Evolutionary conservation across 2,797 vertebrate genomes (phyloP).

Genomic region (Clarias laeviceps): DNA sequence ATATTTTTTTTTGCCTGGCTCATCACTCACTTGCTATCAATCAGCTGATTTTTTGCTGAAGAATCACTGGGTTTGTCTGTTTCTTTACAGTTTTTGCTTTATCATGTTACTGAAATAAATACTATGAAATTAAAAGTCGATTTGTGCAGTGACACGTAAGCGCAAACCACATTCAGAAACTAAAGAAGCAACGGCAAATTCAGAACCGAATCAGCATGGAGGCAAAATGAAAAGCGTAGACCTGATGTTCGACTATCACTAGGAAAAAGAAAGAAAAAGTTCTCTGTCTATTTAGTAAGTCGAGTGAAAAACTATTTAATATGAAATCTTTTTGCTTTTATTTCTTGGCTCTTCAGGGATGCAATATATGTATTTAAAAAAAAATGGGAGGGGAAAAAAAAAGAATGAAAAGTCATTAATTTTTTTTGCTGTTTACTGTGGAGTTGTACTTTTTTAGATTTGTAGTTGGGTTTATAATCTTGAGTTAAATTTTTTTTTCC

Average conservation of each 20-base stretch:
- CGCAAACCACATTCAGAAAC: not conserved
- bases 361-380: too few species aligned
- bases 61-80: not conserved
- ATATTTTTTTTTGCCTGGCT: not conserved
- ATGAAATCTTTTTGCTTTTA: not conserved
- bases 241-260: not conserved
- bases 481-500: too few species aligned
- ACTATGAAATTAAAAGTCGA: not conserved
- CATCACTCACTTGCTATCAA: not conserved
- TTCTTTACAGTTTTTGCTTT: not conserved
- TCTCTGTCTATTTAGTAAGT: not conserved
- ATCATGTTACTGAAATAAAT: not conserved
- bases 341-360: too few species aligned
- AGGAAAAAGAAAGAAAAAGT: not conserved
- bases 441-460: not conserved
- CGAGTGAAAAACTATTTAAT: not conserved
- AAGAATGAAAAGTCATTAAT: too few species aligned
- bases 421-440: not conserved
- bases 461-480: not conserved
- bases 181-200: not conserved
- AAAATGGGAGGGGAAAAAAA: too few species aligned
- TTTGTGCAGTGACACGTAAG: not conserved
- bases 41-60: not conserved
- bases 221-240: not conserved
- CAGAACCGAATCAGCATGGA: not conserved